These are phyloP conservation scores for Asbolus verrucosus DNA, from an alignment of 1,140 invertebrate genomes.

Conservation along the genomic window DNA sequence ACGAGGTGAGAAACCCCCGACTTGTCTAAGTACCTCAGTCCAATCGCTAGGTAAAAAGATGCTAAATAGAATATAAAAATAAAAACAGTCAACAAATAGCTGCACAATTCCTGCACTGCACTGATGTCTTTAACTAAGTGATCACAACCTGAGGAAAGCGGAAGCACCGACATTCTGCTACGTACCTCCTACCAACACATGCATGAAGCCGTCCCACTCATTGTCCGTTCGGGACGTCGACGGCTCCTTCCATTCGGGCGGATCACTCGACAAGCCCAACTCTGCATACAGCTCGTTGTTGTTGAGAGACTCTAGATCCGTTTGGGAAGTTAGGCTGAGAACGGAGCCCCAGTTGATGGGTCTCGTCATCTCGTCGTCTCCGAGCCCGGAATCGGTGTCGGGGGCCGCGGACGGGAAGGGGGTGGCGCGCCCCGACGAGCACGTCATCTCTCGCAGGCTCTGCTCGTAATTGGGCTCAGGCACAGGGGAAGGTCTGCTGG, in stretches of 20 bases:
- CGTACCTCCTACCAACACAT: constrained; percentile 64
- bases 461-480: constrained; percentile 69
- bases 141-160: constrained; percentile 65
- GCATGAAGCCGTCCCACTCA: constrained; percentile 65
- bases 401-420: constrained; percentile 69
- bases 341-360: constrained; percentile 93
- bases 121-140: constrained; percentile 55
- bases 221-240: constrained; percentile 58
- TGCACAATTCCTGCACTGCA: constrained; percentile 61
- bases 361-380: constrained; percentile 80
- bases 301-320: constrained; percentile 84
- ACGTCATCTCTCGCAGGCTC: constrained; percentile 65
- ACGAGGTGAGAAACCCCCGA: constrained; percentile 19
- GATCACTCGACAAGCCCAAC: constrained; percentile 59
- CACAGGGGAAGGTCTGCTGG: constrained; percentile 65
- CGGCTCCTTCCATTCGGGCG: constrained; percentile 61
- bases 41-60: constrained; percentile 55
- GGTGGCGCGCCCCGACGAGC: constrained; percentile 71
- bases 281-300: constrained; percentile 78
- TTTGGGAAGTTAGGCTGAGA: constrained; percentile 85
- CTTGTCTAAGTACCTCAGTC: constrained; percentile 56
- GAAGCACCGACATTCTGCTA: constrained; percentile 59
- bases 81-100: constrained; percentile 63
- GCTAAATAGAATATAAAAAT: constrained; percentile 57
- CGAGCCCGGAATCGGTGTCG: constrained; percentile 81